Evolutionary conservation across 64 coral and sea anemone species (phyloP).

Genomic region (Stichodactyla helianthus): DNA sequence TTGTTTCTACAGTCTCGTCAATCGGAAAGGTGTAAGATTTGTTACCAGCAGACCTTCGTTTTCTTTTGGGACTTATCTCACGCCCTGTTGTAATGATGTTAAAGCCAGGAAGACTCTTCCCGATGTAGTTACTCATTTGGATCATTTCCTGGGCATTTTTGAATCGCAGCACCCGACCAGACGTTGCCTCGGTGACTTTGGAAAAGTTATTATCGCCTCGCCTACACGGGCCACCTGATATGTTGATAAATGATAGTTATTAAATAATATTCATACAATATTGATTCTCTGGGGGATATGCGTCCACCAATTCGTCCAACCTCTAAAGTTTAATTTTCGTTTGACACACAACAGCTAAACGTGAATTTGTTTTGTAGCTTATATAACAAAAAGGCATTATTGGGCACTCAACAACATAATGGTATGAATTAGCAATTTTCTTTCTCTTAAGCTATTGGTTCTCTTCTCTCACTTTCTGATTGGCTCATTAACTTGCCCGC

Average conservation of each 20-base stretch:
- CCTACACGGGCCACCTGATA: background rate
- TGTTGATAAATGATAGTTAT: background rate
- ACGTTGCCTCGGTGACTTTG: slow-evolving; percentile 38
- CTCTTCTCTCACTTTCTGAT: no score
- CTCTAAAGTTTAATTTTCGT: no score
- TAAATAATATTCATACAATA: no score
- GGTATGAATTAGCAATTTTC: no score
- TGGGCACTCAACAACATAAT: no score
- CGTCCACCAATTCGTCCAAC: no score
- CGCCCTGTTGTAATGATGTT: slow-evolving; percentile 46
- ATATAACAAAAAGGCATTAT: no score
- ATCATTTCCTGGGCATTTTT: slow-evolving; percentile 30
- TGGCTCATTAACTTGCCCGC: no score
- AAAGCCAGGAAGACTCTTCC: slow-evolving; percentile 45
- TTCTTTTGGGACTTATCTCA: background rate
- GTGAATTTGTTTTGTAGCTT: no score
- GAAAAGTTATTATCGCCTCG: slow-evolving; percentile 13
- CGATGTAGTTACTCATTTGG: slow-evolving; percentile 37
- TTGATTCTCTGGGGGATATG: no score
- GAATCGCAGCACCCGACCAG: slow-evolving; percentile 58
- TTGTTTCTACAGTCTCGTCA: slow-evolving; percentile 49
- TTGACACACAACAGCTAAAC: no score
- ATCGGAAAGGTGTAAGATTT: slow-evolving; percentile 34
- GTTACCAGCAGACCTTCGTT: slow-evolving; percentile 32
- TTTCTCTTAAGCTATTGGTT: no score